Evolutionary conservation across 2,113 vertebrate species (phyloP).

Genomic region (Boleophthalmus pectinirostris): DNA sequence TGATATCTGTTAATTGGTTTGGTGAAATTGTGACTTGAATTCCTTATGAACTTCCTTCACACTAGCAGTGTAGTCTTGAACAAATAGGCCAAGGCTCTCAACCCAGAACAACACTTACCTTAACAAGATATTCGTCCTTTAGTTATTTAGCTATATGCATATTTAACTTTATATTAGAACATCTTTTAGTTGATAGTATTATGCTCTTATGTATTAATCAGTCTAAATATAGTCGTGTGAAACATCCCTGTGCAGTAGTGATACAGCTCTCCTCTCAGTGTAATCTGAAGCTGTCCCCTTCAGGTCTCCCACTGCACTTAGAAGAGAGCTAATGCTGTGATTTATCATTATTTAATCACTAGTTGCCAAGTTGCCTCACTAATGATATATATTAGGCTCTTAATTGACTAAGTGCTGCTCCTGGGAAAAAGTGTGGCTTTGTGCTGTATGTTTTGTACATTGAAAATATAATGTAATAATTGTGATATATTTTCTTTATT

Average conservation of each 20-base stretch:
- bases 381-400: constrained; percentile 24
- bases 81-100: neutral
- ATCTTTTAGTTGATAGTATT: neutral
- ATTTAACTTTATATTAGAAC: neutral
- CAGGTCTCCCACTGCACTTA: constrained; percentile 53
- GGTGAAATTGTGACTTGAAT: neutral
- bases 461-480: neutral
- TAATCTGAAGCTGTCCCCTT: constrained; percentile 55
- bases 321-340: constrained; percentile 22
- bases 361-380: constrained; percentile 26
- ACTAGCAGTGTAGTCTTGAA: neutral
- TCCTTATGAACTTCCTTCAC: neutral
- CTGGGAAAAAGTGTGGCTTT: neutral
- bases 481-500: too few species aligned
- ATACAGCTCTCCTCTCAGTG: constrained; percentile 23
- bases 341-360: constrained; percentile 51
- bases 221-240: neutral
- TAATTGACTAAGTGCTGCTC: constrained; percentile 33
- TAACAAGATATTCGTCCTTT: neutral
- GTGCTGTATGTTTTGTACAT: neutral
- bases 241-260: constrained; percentile 12
- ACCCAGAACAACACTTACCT: neutral
- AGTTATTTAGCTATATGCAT: neutral
- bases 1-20: neutral
- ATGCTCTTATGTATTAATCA: neutral